These are phyloP conservation scores for Chrysolina haemoptera DNA, from an alignment of 2,888 invertebrate genomes.

Conservation along the genomic window DNA sequence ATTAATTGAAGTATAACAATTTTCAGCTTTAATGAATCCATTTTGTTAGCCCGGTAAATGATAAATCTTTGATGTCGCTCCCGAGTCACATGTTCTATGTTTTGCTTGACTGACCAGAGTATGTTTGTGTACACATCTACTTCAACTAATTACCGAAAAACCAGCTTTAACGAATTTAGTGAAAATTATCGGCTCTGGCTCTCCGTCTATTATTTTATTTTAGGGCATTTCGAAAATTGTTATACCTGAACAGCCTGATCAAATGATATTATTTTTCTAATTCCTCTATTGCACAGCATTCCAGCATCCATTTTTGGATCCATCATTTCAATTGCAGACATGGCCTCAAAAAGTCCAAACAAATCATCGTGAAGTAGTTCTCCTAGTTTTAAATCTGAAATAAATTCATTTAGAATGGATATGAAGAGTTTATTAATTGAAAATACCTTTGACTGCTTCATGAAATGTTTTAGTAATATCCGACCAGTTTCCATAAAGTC, in stretches of 20 bases:
- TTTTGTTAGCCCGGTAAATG: too few species aligned
- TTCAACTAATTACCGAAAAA: too few species aligned
- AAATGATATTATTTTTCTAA: constrained; percentile 88
- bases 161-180: too few species aligned
- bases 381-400: constrained; percentile 84
- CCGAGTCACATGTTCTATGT: too few species aligned
- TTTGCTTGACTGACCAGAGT: too few species aligned
- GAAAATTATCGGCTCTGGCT: too few species aligned
- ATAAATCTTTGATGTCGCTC: too few species aligned
- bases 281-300: constrained; percentile 93
- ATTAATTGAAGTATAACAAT: too few species aligned
- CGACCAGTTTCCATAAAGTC: constrained; percentile 52
- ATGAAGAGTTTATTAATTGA: neutral
- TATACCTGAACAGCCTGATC: constrained; percentile 86
- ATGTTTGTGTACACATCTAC: too few species aligned
- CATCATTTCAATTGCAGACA: constrained; percentile 99
- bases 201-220: too few species aligned
- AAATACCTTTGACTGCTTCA: constrained; percentile 60
- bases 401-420: neutral
- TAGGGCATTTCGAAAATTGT: neutral
- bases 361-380: constrained; percentile 93
- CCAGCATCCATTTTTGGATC: constrained; percentile 99
- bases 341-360: constrained; percentile 96
- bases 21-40: too few species aligned
- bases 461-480: constrained; percentile 61